These are phyloP conservation scores for Ganaspis sp. DNA, from an alignment of 1,140 invertebrate species.

Conservation along the genomic window DNA sequence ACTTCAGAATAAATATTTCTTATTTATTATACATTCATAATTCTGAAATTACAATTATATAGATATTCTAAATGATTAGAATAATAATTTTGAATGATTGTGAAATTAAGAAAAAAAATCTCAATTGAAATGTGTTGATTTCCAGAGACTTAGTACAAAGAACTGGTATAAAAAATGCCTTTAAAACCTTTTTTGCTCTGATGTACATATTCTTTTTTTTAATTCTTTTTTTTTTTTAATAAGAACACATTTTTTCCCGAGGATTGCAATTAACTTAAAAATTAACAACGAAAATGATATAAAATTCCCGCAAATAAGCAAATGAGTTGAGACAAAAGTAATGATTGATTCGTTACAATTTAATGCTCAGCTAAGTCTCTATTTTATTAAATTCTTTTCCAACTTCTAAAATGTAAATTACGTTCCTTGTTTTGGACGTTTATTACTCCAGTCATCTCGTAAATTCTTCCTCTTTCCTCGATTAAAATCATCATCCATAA, in stretches of 20 bases:
- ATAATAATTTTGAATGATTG: too few relatives aligned
- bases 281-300: neutral
- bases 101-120: neutral
- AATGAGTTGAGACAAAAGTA: neutral
- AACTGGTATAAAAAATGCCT: neutral
- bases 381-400: slow-evolving; percentile 11
- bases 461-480: slow-evolving; percentile 10
- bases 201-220: too few relatives aligned
- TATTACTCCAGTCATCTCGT: neutral
- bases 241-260: too few relatives aligned
- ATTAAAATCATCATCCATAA: neutral
- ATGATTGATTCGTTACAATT: too few relatives aligned
- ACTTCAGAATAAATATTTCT: too few relatives aligned
- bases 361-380: too few relatives aligned
- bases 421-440: neutral
- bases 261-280: too few relatives aligned
- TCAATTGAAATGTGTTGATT: neutral
- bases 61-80: too few relatives aligned
- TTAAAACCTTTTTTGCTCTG: too few relatives aligned
- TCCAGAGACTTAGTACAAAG: neutral
- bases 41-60: too few relatives aligned
- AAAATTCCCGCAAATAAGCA: neutral
- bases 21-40: too few relatives aligned
- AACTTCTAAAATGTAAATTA: neutral
- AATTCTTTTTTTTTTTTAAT: too few relatives aligned